phyloP scores from a whole-genome alignment of 2,113 vertebrate species.

The Athene cunicularia region DNA sequence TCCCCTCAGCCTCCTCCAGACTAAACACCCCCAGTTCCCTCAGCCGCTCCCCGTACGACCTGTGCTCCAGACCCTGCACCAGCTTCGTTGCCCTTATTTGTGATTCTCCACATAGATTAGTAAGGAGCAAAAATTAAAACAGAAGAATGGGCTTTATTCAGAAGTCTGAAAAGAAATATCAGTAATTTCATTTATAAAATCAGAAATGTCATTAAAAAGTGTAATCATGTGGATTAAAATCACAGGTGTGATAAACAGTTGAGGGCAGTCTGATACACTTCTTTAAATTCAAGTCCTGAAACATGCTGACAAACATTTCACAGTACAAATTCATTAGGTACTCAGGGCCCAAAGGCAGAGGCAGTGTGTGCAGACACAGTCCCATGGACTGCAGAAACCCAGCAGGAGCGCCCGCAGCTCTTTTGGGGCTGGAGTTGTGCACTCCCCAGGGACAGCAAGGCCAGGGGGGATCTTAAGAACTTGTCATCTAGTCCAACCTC shows the following conservation, averaged over 20 bases:
- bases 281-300: background rate
- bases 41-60: no score
- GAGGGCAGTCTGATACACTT: rapidly evolving
- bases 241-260: background rate
- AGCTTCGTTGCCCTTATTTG: background rate
- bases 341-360: background rate
- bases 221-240: background rate
- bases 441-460: background rate
- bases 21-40: no score
- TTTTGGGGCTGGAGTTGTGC: rapidly evolving
- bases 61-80: no score
- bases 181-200: background rate
- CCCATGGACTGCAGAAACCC: rapidly evolving
- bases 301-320: background rate
- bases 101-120: background rate
- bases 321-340: background rate
- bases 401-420: rapidly evolving
- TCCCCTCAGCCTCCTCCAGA: no score
- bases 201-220: background rate
- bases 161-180: background rate
- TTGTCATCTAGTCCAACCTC: background rate
- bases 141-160: background rate
- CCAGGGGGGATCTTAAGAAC: background rate
- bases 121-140: background rate
- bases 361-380: background rate